Evolutionary conservation across 2,797 vertebrate genomes (phyloP), one percentile per base, ranked within the genome.

Genomic region (Myoxocephalus aenaeus): DNA sequence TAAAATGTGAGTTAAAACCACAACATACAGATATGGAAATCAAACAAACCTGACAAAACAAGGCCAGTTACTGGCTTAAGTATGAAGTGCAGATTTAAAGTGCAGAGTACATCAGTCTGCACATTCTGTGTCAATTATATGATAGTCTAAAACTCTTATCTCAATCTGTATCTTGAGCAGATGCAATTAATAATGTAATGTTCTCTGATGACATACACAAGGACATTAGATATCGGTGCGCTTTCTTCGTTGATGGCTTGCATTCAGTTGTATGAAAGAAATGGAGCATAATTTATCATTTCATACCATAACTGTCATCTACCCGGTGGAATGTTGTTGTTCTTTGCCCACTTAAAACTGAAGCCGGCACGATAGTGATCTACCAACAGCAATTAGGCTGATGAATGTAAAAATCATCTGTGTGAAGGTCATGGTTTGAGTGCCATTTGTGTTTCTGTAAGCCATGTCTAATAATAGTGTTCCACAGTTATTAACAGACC

Each of bases 231-330:
- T 53, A 58, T 53, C 22, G 46, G 17, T 0, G 61, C 2, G 18
- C 17, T 61, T 54, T 57, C 44, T 48, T 80, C 17, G 62, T 1
- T 63, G 12, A 46, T 22, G 22, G 40, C 29, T 59, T 65, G 3
- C 1, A 58, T 71, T 81, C 15, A 32, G 32, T 75, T 69, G 65
- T 76, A 29, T 56, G 42, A 75, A 75, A 70, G 65, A 70, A 74
- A 32, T 70, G 12, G 29, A 2, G 40, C 34, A 54, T 29, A 50
- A 63, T n/a, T 9, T 44, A 10, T 76, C 18, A 73, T 59, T 36
- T 53, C 14, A 46, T 18, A 22, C 1, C 27, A 53, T 42, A 12
- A 32, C 42, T 57, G 13, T 53, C 0, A 51, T 70, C 58, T 42
- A 59, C 29, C 11, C 54, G 27, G 11, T 50, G n/a, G 5, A 74